Evolutionary conservation across 2,113 vertebrate genomes (phyloP), one percentile per base, ranked within the genome.

Genomic region (Lophotis ruficrista): DNA sequence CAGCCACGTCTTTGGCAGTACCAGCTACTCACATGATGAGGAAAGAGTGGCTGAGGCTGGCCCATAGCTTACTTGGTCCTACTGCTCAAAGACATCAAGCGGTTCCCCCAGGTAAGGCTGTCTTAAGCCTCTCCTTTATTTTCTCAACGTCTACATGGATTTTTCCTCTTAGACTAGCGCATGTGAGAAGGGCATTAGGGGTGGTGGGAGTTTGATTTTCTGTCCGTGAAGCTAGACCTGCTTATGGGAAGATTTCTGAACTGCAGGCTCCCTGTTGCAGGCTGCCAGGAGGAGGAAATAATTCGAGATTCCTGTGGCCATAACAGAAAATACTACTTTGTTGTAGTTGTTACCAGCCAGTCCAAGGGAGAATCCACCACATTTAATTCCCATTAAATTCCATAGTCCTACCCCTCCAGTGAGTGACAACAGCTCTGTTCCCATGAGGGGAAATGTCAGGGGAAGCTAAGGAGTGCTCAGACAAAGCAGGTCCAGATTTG

Each of bases 181-280:
- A 25, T 1, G 1, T 53, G 14, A 18, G 12, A 61, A 83, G 19
- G 22, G 10, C 3, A 13, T 51, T 23, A 30, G 15, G 10, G 4
- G 4, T 64, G 43, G 11, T 31, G 6, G 3, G 37, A 54, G 15
- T 22, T 20, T 77, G 1, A 0, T 75, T 58, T 71, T 79, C 51
- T 28, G 85, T 9, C 37, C 16, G 3, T 12, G 47, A 61, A 61
- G 14, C 12, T 23, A 12, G 27, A 28, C 9, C 61, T 50, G 33
- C 10, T 87, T 23, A 3, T 3, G 33, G n/a, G 27, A 73, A 89
- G 18, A 17, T 66, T 72, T 66, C 41, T 5, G 12, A 77, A 7
- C 24, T 25, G 10, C 22, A 80, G 38, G 22, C 2, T 64, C 25
- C 9, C 13, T 20, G 14, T 17, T 58, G 0, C 1, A 4, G 24